Conservation (phyloP, 1,140 invertebrate species). For the Drosophila takahashii region DNA sequence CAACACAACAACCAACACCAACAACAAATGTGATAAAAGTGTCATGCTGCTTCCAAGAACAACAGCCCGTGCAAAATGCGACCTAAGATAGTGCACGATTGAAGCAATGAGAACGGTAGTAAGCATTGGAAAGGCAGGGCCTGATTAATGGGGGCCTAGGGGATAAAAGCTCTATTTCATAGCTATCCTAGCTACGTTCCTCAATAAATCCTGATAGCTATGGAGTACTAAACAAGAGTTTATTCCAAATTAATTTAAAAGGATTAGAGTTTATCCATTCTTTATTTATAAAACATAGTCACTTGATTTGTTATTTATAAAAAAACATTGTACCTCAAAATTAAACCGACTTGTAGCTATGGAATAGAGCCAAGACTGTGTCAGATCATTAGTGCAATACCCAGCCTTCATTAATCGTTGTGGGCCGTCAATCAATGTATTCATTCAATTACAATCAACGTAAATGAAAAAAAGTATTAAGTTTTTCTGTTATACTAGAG, state of each 20-base stretch:
- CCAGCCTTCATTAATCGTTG: neutral
- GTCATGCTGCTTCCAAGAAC: constrained; percentile 76
- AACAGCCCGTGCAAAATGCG: constrained; percentile 40
- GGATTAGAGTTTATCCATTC: too few species aligned
- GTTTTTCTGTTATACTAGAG: constrained; percentile 51
- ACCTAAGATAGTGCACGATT: constrained; percentile 44
- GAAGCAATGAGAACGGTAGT: constrained; percentile 11
- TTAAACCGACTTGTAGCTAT: neutral
- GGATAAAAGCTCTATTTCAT: constrained; percentile 8
- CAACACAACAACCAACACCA: constrained; percentile 61
- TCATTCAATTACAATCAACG: constrained; percentile 57
- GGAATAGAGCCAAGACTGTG: neutral
- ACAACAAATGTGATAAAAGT: constrained; percentile 76
- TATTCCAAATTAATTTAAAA: too few species aligned
- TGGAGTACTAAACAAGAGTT: too few species aligned
- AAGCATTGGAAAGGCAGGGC: constrained; percentile 16
- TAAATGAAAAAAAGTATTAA: constrained; percentile 46
- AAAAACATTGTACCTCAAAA: too few species aligned
- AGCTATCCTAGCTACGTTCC: neutral
- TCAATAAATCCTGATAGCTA: too few species aligned
- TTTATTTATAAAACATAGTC: too few species aligned
- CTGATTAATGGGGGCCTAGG: neutral
- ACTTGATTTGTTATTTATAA: too few species aligned
- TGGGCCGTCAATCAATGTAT: constrained; percentile 18
- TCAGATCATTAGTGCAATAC: neutral